Base-by-base conservation (phyloP, 2,797 vertebrate genomes). In the Acipenser ruthenus region DNA sequence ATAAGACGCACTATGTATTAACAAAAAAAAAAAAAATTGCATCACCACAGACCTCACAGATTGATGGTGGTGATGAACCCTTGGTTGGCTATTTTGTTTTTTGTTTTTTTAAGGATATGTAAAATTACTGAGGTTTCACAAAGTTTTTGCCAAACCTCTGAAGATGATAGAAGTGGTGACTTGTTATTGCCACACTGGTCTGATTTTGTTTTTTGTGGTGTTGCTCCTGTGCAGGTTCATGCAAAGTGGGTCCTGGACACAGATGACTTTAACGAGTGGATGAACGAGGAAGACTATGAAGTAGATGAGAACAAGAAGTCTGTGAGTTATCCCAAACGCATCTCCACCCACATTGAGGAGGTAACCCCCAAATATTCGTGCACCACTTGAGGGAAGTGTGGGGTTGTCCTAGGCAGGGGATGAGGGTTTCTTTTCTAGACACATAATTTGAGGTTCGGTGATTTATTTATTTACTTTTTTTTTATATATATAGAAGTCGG, bases 241-340 rank as follows among this genome's bases (percentile, higher is more conserved):
- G 89, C 90, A 50, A 91, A 92, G 79, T 98, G 95, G 95, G 82
- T 96, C 78, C 78, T 97, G 72, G 96, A 98, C 80, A 94, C 93
- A 0, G 95, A 95, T 10, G 49, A 85, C 64, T 98, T 95, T 80
- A 98, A 99, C 0, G 96, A 99, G 67, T 98, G 96, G 96, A 96
- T 97, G 95, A 98, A 97, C 3, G 96, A 98, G 63, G 96, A 98
- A 75, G 96, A 99, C 83, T 99, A 99, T 1, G 93, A 92, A 72
- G 88, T 97, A 1, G 91, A 97, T 61, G 95, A 98, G 66, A 92
- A 86, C 76, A 93, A 89, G 72, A 87, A 92, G 56, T 85, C 86
- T 0, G 71, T 93, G 65, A 84, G 84, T 64, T 74, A 75, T 56
- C 85, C 87, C 11, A 78, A 70, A 47, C 85, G 79, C 10, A 81